Evolutionary conservation across 1,140 invertebrate species (phyloP).

Genomic region (Sitobion miscanthi): DNA sequence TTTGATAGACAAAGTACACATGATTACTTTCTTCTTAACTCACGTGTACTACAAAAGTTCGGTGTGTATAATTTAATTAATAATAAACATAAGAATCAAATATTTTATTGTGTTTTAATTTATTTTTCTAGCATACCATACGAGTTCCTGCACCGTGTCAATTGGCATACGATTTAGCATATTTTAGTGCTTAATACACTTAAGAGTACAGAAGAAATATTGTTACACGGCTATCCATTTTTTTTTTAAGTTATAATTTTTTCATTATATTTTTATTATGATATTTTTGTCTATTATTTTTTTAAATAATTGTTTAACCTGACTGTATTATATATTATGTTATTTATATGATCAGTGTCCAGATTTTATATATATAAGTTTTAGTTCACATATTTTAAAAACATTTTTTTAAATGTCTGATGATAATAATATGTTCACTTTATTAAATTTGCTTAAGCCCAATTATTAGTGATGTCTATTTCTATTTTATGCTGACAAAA

Average conservation of each 20-base stretch:
- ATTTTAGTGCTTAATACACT: not conserved
- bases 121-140: not conserved
- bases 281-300: no score
- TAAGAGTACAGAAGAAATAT: not conserved
- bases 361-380: no score
- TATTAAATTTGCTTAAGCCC: no score
- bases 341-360: no score
- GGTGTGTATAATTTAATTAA: not conserved
- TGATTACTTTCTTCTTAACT: not conserved
- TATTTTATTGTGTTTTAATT: not conserved
- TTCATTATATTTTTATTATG: no score
- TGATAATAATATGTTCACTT: no score
- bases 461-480: no score
- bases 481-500: no score
- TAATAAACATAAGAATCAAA: not conserved
- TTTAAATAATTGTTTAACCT: not conserved
- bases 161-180: not conserved
- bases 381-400: no score
- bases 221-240: not conserved
- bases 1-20: not conserved
- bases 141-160: not conserved
- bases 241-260: not conserved
- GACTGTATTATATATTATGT: not conserved
- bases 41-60: not conserved
- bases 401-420: no score